A percentile compares a stretch with the other conserved stretches of the same genome.
These are phyloP conservation scores for Dermochelys coriacea DNA, from an alignment of 2,797 vertebrate species.

Conservation along the genomic window DNA sequence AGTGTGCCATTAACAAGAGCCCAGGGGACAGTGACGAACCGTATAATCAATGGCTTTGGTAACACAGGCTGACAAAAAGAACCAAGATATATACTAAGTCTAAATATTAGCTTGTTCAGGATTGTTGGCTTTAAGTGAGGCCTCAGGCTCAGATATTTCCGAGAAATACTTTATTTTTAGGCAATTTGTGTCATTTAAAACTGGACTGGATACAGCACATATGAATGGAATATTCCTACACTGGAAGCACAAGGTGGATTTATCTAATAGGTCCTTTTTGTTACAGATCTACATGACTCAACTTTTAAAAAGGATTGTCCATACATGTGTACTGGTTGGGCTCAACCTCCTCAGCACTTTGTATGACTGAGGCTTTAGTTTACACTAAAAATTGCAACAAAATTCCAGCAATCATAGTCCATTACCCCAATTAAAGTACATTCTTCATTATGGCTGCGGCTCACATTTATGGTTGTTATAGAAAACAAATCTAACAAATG, in stretches of 20 bases:
- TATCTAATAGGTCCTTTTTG: not conserved
- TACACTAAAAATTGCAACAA: not conserved
- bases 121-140: not conserved
- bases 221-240: not conserved
- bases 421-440: not conserved
- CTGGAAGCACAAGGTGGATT: not conserved
- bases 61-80: slow-evolving; percentile 47
- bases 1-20: slow-evolving; percentile 26
- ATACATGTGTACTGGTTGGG: not conserved
- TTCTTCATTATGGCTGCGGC: not conserved
- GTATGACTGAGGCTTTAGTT: not conserved
- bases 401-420: not conserved
- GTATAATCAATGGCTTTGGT: slow-evolving; percentile 38
- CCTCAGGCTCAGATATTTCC: not conserved
- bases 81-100: not conserved
- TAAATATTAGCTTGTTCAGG: slow-evolving; percentile 40
- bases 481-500: not conserved
- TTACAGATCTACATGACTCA: not conserved
- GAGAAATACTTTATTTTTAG: not conserved
- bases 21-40: slow-evolving; percentile 13
- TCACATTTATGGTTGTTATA: not conserved
- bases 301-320: not conserved
- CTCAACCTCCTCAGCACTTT: not conserved
- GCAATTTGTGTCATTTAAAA: not conserved
- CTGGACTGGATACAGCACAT: not conserved